phyloP scores from a whole-genome alignment of 2,797 vertebrate species.

The Gallinago nigripennis region DNA sequence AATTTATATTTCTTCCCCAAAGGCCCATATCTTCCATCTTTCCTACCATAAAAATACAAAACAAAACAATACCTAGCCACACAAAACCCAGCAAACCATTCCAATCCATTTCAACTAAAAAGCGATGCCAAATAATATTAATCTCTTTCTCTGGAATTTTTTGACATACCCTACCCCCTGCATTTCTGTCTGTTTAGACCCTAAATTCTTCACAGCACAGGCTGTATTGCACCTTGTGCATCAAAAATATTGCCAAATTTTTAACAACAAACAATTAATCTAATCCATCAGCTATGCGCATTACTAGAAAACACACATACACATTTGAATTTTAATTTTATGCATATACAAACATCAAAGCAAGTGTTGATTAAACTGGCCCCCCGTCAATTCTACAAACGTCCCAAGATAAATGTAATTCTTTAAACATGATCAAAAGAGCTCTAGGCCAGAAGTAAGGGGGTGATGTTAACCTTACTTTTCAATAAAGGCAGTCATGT shows the following conservation, averaged over 20 bases:
- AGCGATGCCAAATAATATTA: not conserved
- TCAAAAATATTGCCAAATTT: not conserved
- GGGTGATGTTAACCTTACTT: not conserved
- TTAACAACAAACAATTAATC: not conserved
- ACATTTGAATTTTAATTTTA: not conserved
- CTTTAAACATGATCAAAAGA: not conserved
- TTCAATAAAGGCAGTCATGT: not conserved
- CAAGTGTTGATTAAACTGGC: not conserved
- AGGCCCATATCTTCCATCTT: not conserved
- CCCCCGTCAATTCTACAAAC: fast-evolving
- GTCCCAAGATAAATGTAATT: not conserved
- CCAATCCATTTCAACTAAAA: not conserved
- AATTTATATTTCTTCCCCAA: not conserved
- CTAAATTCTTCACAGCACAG: not conserved
- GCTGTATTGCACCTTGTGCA: not conserved
- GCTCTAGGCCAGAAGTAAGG: not conserved
- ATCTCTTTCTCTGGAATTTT: not conserved
- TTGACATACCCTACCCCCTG: not conserved
- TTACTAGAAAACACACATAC: not conserved
- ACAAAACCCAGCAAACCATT: not conserved
- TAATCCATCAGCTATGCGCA: not conserved
- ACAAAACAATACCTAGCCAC: not conserved
- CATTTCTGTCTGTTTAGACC: not conserved
- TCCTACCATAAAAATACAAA: not conserved
- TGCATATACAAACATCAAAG: not conserved